Evolutionary conservation across 1,140 invertebrate species (phyloP), one percentile per base, ranked within the genome.

Genomic region (Geopemphigus sp.): DNA sequence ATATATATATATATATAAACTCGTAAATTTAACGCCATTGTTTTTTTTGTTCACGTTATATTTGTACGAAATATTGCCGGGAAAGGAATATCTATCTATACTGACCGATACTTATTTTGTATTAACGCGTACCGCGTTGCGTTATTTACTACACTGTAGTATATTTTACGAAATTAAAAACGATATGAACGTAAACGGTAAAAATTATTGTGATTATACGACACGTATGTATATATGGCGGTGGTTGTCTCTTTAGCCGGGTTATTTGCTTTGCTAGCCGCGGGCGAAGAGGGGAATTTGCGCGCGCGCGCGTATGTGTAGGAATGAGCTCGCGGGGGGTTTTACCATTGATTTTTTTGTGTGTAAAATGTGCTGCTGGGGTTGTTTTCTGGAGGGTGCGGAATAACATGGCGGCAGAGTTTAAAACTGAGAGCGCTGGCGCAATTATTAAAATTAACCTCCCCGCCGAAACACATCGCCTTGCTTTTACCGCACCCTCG

Each of bases 391-490:
- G 17, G 24, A 78, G 74, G 74, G 74, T 78, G 74, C 45, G 74
- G 74, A 47, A 76, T 78, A 78, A 59, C 74, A 59, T 61, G 56
- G 72, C 72, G 72, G 74, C 56, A 22, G 57, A 78, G 74, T 78
- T 76, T 78, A 78, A 78, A 78, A 78, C 74, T 78, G 57, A 78
- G 57, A 78, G 74, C 74, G 74, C 74, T 78, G 74, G 74, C 74
- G 74, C 74, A 78, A 78, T 78, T 78, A 78, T 78, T 78, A 78
- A 78, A 78, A 78, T 78, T 78, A 78, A 78, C 74, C 57, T n/a
- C 74, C 19, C 74, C 45, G 19, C 56, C 29, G 47, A 50, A 50
- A 50, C 47, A 68, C n/a, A 76, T 47, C 32, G 12, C n/a, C n/a
- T 14, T 12, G 5, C 14, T 14, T 47, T 56, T 26, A 17, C 39